phyloP scores from a whole-genome alignment of 2,888 invertebrate species.

The Resseliella maxima region DNA sequence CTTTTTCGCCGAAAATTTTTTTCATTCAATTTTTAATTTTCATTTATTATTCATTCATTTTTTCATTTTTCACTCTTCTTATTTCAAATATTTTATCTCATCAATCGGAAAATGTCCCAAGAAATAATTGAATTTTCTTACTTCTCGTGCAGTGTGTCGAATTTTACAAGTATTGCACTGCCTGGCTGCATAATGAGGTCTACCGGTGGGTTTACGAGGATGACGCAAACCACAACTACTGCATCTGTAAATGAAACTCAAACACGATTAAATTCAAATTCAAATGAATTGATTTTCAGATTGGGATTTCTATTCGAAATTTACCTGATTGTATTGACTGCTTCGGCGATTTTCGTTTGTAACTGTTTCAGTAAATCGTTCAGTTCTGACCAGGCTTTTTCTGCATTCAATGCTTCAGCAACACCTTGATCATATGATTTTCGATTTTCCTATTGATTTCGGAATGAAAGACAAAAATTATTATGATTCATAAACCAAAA shows the following conservation, averaged over 20 bases:
- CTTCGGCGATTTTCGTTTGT: constrained; percentile 94
- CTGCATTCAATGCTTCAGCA: constrained; percentile 81
- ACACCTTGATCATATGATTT: constrained; percentile 80
- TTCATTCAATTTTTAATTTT: neutral
- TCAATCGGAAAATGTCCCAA: too few species aligned
- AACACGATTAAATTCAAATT: too few species aligned
- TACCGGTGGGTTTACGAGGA: constrained; percentile 84
- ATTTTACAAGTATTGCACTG: constrained; percentile 92
- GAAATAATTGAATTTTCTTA: constrained; percentile 63
- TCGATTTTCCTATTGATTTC: constrained; percentile 74
- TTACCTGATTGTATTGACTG: constrained; percentile 86
- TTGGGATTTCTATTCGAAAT: too few species aligned
- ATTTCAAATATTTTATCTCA: too few species aligned
- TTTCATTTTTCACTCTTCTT: too few species aligned
- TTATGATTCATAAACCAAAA: too few species aligned
- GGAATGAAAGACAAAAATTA: too few species aligned
- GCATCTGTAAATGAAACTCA: too few species aligned
- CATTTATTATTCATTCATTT: neutral
- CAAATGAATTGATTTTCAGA: constrained; percentile 47
- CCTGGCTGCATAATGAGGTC: constrained; percentile 91
- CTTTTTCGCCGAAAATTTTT: neutral
- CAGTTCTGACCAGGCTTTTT: constrained; percentile 89
- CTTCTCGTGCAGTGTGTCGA: constrained; percentile 89
- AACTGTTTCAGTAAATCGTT: constrained; percentile 87
- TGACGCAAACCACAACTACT: constrained; percentile 93